A percentile compares a stretch with the other conserved stretches of the same genome.
phyloP scores from a whole-genome alignment of 2,797 vertebrate genomes.

The Chrosomus eos region DNA sequence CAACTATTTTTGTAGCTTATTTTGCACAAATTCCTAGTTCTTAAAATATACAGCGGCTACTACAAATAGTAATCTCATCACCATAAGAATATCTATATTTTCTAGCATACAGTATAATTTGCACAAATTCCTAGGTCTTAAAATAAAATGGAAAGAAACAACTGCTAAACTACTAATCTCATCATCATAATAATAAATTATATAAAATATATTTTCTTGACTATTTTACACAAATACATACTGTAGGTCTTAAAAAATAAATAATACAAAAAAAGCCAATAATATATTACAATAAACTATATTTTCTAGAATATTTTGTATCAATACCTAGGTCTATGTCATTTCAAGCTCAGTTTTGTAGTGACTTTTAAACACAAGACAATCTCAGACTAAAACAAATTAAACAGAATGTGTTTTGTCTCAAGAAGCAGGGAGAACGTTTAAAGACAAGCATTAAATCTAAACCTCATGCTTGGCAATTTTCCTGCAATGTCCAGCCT shows the following conservation, averaged over 20 bases:
- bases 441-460: conserved; percentile 17
- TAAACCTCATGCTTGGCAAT: conserved; percentile 14
- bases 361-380: not conserved
- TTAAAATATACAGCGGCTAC: not conserved
- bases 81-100: too few species aligned
- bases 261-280: not conserved
- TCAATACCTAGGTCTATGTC: not conserved
- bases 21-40: not conserved
- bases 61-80: not conserved
- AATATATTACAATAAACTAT: not conserved
- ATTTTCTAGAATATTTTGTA: not conserved
- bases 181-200: not conserved
- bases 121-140: too few species aligned
- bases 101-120: too few species aligned
- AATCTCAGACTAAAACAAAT: not conserved
- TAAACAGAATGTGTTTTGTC: conserved; percentile 19
- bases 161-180: not conserved
- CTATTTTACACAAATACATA: not conserved
- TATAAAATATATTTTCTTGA: not conserved
- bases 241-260: not conserved
- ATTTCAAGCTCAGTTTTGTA: not conserved
- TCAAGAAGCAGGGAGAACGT: not conserved
- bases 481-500: not conserved
- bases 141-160: too few species aligned
- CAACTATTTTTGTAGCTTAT: not conserved